These are phyloP conservation scores for Lasiurus borealis DNA, from an alignment of 2,113 vertebrate genomes.

Conservation along the genomic window DNA sequence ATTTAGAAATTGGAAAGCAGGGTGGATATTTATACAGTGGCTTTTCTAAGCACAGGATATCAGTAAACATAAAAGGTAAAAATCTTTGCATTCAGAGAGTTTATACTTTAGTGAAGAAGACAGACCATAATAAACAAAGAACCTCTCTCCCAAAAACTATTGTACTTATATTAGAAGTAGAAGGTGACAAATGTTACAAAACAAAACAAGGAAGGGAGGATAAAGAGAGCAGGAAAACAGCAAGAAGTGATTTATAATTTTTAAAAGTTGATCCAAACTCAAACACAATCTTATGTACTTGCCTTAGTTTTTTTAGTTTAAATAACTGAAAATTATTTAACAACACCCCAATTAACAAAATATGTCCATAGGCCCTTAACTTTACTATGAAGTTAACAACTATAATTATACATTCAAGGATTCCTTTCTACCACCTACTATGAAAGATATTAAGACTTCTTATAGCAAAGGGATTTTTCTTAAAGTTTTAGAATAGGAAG, in stretches of 20 bases:
- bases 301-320: neutral
- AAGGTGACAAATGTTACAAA: neutral
- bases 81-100: neutral
- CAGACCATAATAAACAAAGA: neutral
- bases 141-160: neutral
- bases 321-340: constrained; percentile 48
- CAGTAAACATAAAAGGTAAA: constrained; percentile 24
- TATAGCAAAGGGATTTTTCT: neutral
- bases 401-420: constrained; percentile 31
- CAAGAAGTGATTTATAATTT: neutral
- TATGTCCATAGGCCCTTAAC: neutral
- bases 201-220: neutral
- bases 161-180: neutral
- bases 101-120: neutral
- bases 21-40: neutral
- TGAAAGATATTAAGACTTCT: neutral
- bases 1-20: constrained; percentile 8
- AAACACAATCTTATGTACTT: neutral
- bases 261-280: neutral
- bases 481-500: neutral
- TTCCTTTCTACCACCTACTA: neutral
- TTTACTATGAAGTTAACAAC: neutral
- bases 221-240: neutral
- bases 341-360: neutral
- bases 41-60: constrained; percentile 20